Evolutionary conservation across 1,140 invertebrate genomes (phyloP), one percentile per base, ranked within the genome.

Genomic region (Tetragonula clypearis): DNA sequence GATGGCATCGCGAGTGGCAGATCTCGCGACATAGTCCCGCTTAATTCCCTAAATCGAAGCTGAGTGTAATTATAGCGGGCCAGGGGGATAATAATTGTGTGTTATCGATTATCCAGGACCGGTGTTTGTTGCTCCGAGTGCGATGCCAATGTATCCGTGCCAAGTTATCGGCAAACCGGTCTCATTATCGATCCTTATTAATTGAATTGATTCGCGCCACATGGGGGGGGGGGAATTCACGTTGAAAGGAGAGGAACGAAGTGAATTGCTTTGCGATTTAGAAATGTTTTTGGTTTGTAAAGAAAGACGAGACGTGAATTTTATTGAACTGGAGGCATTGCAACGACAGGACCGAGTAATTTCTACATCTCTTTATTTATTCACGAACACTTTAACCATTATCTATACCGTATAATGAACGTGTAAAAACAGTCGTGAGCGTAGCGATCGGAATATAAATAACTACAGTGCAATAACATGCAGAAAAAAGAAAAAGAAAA

Each of bases 171-270:
- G 53, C 19, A 41, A 58, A 53, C 65, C 82, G 55, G 65, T 79
- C 66, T 84, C 72, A 84, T 84, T 84, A 79, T 79, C 73, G 81
- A 83, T 76, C 75, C 75, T 79, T 72, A 78, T 82, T 84, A 84
- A 84, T 84, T 72, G 56, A 78, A 84, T 71, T 84, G 82, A 79
- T 78, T 78, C 55, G 79, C 30, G 41, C 9, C 23, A 53, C 21
- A 21, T 35, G 49, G 15, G 56, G n/a, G 30, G 30, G 49, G 15
- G 56, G n/a, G 30, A 1, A 58, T 53, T 62, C 66, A 55, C n/a
- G 49, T 55, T 3, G 55, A 23, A 58, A 83, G 35, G 35, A 71
- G 49, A 19, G 26, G 12, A 62, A 79, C 66, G 75, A 72, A 30
- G 74, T 53, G 30, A 14, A 76, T 82, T 23, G 79, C 35, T 11